These are phyloP conservation scores for Pomacea maculata DNA, from an alignment of 1,140 invertebrate genomes.

Conservation along the genomic window DNA sequence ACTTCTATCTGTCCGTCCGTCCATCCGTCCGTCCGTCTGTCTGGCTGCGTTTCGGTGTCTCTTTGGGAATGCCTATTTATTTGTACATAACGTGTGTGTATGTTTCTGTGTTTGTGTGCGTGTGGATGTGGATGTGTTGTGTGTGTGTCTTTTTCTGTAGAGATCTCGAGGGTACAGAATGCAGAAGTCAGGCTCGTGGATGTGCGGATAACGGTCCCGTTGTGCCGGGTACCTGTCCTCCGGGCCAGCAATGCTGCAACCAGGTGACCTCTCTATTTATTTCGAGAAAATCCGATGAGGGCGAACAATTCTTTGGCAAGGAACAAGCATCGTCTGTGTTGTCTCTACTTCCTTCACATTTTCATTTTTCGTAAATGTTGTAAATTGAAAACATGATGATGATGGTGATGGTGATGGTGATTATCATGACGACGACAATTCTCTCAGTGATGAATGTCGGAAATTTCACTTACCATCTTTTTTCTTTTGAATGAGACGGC, in stretches of 20 bases:
- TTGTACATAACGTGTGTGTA: not conserved
- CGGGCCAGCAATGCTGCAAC: not conserved
- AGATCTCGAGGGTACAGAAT: not conserved
- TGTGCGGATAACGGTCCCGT: no score
- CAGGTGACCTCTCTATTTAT: not conserved
- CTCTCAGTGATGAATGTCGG: not conserved
- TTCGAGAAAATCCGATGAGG: not conserved
- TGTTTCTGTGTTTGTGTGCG: slow-evolving; percentile 9
- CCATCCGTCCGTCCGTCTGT: not conserved
- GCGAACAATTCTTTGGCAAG: not conserved
- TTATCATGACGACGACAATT: not conserved
- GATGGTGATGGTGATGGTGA: not conserved
- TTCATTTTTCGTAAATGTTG: not conserved
- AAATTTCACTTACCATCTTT: not conserved
- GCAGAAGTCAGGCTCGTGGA: not conserved
- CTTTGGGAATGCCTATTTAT: not conserved
- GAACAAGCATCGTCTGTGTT: not conserved
- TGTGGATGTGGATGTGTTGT: slow-evolving; percentile 2
- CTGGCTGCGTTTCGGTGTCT: not conserved
- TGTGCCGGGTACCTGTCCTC: not conserved
- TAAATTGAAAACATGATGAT: not conserved
- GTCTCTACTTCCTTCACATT: not conserved
- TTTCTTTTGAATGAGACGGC: not conserved
- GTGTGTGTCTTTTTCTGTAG: not conserved
- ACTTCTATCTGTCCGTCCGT: no score